These are phyloP conservation scores for Dromococcyx pavoninus DNA, from an alignment of 2,797 vertebrate species.

Conservation along the genomic window DNA sequence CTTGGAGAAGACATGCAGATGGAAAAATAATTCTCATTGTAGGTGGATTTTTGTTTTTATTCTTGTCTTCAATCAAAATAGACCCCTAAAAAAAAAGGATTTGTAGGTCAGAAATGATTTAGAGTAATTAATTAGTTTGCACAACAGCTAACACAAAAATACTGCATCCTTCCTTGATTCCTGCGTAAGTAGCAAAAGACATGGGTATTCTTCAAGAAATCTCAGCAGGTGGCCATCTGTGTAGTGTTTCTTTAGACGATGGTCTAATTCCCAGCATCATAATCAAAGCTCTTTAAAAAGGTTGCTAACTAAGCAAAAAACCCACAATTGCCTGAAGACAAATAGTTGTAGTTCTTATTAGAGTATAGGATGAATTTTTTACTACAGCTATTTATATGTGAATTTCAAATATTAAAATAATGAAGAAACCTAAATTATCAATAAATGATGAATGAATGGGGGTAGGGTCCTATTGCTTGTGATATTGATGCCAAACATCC, in stretches of 20 bases:
- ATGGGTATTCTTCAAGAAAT: slow-evolving; percentile 23
- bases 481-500: neutral
- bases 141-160: neutral
- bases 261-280: slow-evolving; percentile 31
- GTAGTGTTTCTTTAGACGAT: neutral
- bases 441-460: neutral
- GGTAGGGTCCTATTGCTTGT: neutral
- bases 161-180: neutral
- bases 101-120: neutral
- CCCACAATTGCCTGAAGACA: neutral
- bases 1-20: neutral
- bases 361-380: neutral
- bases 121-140: slow-evolving; percentile 1
- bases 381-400: neutral
- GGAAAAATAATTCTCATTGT: neutral
- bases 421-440: neutral
- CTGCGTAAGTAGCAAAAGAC: neutral
- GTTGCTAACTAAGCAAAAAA: neutral
- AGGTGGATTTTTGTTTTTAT: neutral
- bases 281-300: slow-evolving; percentile 38
- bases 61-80: neutral
- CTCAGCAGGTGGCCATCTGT: neutral
- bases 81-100: neutral
- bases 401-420: neutral
- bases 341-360: neutral